Conservation (phyloP, 92 coral and sea anemone species). For the Zoanthus gigantus region DNA sequence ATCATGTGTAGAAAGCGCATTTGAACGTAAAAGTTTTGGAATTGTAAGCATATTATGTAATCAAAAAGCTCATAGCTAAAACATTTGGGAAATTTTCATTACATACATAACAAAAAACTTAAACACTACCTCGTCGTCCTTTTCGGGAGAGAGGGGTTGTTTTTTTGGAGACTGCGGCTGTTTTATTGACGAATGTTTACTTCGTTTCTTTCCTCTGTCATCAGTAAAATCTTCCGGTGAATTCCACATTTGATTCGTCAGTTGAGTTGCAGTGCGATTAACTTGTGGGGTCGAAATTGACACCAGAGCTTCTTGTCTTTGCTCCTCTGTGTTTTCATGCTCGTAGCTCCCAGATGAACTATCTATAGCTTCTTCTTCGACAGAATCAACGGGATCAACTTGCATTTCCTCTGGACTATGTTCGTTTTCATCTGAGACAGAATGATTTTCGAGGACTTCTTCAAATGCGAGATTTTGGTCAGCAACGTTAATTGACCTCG, state of each 20-base stretch:
- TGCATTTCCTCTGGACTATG: constrained; percentile 10
- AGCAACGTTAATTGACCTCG: no score
- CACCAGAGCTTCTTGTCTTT: constrained; percentile 9
- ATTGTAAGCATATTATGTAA: background rate
- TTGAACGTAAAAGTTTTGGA: no score
- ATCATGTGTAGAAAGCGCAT: no score
- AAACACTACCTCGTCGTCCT: constrained; percentile 83
- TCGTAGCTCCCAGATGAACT: constrained; percentile 5
- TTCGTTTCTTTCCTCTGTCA: constrained; percentile 60
- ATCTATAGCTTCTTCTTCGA: background rate
- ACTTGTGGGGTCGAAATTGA: constrained; percentile 52
- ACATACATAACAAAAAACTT: no score
- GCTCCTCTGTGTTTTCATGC: background rate
- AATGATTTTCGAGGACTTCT: background rate
- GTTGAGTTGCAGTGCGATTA: constrained; percentile 44
- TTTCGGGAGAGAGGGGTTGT: constrained; percentile 77
- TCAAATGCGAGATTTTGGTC: background rate
- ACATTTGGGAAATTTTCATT: background rate
- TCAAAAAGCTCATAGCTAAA: no score
- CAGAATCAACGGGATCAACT: background rate
- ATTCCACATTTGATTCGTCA: constrained; percentile 47
- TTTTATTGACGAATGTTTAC: constrained; percentile 51
- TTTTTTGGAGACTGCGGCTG: constrained; percentile 56
- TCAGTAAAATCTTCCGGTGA: constrained; percentile 78
- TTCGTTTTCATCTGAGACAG: background rate